These are phyloP conservation scores for Takifugu rubripes DNA, from an alignment of 2,797 vertebrate species.

Conservation along the genomic window DNA sequence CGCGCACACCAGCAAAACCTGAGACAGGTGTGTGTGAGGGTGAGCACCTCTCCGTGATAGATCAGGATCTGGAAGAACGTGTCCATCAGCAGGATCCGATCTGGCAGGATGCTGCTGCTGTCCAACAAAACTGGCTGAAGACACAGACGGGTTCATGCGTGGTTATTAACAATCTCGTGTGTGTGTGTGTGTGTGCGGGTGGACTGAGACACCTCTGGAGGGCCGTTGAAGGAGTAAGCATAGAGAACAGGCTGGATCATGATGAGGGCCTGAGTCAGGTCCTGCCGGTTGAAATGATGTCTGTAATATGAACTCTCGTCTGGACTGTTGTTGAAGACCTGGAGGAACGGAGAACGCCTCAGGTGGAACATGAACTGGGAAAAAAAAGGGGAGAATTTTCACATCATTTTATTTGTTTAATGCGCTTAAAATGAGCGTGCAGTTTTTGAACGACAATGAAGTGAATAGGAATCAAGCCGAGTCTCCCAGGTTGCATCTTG, in stretches of 20 bases:
- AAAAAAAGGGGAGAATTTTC: neutral
- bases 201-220: conserved; percentile 83
- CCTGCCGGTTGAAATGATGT: conserved; percentile 95
- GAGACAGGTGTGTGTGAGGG: neutral
- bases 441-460: no score
- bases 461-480: no score
- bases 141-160: conserved; percentile 1
- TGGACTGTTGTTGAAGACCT: conserved; percentile 98
- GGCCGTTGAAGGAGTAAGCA: conserved; percentile 93
- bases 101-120: conserved; percentile 96
- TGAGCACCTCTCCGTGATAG: conserved; percentile 92
- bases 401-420: no score
- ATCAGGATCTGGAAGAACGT: conserved; percentile 99
- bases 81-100: conserved; percentile 97
- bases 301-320: conserved; percentile 97
- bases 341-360: conserved; percentile 94
- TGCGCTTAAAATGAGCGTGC: no score
- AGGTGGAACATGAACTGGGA: conserved; percentile 98
- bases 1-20: no score
- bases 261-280: conserved; percentile 95
- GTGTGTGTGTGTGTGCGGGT: neutral
- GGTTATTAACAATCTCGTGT: neutral
- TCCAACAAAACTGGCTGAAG: conserved; percentile 92
- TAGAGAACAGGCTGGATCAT: conserved; percentile 97
- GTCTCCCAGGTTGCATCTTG: no score